These are phyloP conservation scores for Amblyornis subalaris DNA, from an alignment of 2,113 vertebrate genomes.

Conservation along the genomic window DNA sequence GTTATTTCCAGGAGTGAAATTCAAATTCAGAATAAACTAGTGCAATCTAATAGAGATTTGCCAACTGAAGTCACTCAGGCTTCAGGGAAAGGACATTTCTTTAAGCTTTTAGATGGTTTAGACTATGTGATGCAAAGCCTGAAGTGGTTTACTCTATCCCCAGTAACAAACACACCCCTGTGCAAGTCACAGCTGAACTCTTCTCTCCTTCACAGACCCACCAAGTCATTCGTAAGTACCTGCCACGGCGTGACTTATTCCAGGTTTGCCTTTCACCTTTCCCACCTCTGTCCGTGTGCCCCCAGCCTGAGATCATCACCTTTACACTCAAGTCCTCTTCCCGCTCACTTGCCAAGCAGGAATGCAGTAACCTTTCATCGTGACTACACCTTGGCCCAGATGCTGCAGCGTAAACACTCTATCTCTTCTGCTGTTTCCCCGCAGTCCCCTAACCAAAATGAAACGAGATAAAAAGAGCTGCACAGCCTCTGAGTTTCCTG, in stretches of 20 bases:
- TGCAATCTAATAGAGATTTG: neutral
- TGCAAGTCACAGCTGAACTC: neutral
- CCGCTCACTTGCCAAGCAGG: neutral
- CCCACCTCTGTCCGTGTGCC: neutral
- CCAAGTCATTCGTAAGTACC: neutral
- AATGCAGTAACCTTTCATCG: neutral
- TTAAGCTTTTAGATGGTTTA: neutral
- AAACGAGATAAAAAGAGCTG: slow-evolving; percentile 46
- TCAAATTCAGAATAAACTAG: slow-evolving; percentile 12
- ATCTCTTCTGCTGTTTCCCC: slow-evolving; percentile 8
- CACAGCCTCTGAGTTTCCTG: slow-evolving; percentile 43
- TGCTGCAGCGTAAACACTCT: slow-evolving; percentile 13
- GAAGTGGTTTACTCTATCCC: neutral
- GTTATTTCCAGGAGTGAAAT: slow-evolving; percentile 4
- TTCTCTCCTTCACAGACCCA: rapidly evolving
- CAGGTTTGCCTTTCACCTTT: neutral
- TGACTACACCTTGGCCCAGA: slow-evolving; percentile 40
- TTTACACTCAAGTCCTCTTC: neutral
- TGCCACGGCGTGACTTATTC: rapidly evolving
- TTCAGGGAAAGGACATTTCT: neutral
- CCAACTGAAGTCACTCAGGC: rapidly evolving
- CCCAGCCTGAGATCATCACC: neutral
- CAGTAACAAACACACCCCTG: neutral
- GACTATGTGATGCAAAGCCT: neutral
- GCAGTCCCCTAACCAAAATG: slow-evolving; percentile 7